Percentiles rank a stretch among this genome's conserved stretches.
These are phyloP conservation scores for Drosophila incognita DNA, from an alignment of 2,888 invertebrate species.

Conservation along the genomic window DNA sequence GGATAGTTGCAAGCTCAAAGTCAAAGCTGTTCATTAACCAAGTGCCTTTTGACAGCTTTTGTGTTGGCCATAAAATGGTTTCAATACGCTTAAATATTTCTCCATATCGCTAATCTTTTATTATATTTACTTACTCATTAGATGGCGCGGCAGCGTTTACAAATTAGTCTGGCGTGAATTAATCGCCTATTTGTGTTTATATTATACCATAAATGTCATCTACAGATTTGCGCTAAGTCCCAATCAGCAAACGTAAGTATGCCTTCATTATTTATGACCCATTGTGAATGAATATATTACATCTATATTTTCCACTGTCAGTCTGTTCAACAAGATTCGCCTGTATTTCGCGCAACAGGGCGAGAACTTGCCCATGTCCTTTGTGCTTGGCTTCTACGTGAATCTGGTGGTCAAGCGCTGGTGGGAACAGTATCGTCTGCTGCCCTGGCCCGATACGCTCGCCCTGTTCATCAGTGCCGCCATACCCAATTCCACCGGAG, in stretches of 20 bases:
- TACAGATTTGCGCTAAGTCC: conserved; percentile 94
- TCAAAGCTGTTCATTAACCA: conserved; percentile 18
- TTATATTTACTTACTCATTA: conserved; percentile 85
- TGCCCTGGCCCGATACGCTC: conserved; percentile 97
- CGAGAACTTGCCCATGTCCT: conserved; percentile 97
- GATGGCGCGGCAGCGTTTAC: conserved; percentile 98
- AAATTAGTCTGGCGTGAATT: conserved; percentile 97
- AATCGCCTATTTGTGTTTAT: conserved; percentile 93
- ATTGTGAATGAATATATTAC: not conserved
- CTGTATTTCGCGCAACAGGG: conserved; percentile 94
- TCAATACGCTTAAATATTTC: not conserved
- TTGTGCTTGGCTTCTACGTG: conserved; percentile 97
- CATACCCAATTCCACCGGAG: conserved; percentile 91
- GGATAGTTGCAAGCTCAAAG: conserved; percentile 40
- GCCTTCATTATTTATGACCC: not conserved
- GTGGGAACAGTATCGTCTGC: conserved; percentile 97
- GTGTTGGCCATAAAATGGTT: conserved; percentile 12
- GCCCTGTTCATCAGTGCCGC: conserved; percentile 96
- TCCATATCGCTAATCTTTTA: conserved; percentile 18
- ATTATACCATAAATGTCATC: conserved; percentile 93
- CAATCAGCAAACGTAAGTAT: conserved; percentile 90
- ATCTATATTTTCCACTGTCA: conserved; percentile 84
- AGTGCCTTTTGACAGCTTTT: not conserved
- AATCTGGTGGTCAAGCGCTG: conserved; percentile 95
- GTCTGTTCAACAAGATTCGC: conserved; percentile 94